phyloP scores from a whole-genome alignment of 2,113 vertebrate species.

The Coryphaenoides rupestris region DNA sequence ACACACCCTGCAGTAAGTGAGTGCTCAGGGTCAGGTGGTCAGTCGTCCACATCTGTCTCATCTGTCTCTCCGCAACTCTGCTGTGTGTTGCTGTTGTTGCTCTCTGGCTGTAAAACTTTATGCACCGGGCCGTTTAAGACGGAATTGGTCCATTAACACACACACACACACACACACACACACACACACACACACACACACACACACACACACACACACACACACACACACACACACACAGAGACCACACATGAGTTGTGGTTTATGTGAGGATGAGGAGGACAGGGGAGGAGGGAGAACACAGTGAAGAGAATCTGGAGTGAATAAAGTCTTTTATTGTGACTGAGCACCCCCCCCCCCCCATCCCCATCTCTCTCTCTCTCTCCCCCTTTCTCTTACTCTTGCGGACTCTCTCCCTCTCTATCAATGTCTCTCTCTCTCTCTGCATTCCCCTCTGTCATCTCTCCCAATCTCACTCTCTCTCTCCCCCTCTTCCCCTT shows the following conservation, averaged over 20 bases:
- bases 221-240: slow-evolving; percentile 19
- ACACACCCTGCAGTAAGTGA: too few species aligned
- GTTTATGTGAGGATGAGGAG: too few species aligned
- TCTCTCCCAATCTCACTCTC: not conserved
- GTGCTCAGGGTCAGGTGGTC: too few species aligned
- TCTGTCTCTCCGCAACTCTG: slow-evolving; percentile 26
- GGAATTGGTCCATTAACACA: slow-evolving; percentile 44
- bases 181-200: slow-evolving; percentile 8
- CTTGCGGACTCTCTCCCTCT: not conserved
- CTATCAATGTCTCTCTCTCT: slow-evolving; percentile 11
- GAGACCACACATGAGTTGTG: too few species aligned
- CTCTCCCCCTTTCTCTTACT: not conserved
- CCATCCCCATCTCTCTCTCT: not conserved
- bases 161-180: not conserved
- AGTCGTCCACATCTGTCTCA: slow-evolving; percentile 52
- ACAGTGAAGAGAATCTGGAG: too few species aligned
- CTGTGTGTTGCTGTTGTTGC: too few species aligned
- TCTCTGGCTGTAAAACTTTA: slow-evolving; percentile 35
- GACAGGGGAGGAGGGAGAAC: too few species aligned
- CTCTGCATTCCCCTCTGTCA: slow-evolving; percentile 18
- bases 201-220: slow-evolving; percentile 23
- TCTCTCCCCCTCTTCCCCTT: slow-evolving; percentile 51
- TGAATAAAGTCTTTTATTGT: too few species aligned
- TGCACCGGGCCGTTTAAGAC: slow-evolving; percentile 36
- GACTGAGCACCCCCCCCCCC: too few species aligned